Percentiles rank a stretch among this genome's conserved stretches.
These are phyloP conservation scores for Melinaea marsaeus DNA, from an alignment of 2,888 invertebrate species.

Conservation along the genomic window DNA sequence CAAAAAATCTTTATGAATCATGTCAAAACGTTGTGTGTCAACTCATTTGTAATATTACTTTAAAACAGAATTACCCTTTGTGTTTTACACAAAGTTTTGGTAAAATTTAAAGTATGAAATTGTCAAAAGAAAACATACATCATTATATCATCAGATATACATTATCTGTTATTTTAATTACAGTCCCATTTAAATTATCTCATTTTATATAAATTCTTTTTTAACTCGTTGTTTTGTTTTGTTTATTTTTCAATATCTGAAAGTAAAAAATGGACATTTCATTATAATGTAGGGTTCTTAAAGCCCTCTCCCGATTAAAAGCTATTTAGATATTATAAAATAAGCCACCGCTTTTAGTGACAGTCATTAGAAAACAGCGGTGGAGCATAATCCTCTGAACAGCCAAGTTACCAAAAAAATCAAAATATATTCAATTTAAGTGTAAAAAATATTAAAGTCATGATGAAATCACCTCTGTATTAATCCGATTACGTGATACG, in stretches of 20 bases:
- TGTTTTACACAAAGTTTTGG: no score
- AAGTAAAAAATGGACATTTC: background rate
- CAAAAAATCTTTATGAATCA: background rate
- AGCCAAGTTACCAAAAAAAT: background rate
- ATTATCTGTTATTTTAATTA: no score
- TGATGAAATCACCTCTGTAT: background rate
- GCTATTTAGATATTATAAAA: background rate
- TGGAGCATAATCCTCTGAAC: background rate
- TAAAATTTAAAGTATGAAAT: no score
- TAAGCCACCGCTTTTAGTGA: background rate
- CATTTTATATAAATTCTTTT: no score
- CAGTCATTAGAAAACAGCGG: background rate
- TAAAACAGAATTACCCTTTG: no score
- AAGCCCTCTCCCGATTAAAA: background rate
- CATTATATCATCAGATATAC: no score
- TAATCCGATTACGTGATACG: slow-evolving; percentile 4
- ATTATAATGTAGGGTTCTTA: no score
- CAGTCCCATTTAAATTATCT: no score
- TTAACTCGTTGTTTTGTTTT: no score
- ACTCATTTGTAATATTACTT: no score
- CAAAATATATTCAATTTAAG: background rate
- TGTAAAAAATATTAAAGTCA: background rate
- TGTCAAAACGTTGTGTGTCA: no score
- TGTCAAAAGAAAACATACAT: no score
- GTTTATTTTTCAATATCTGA: background rate